Evolutionary conservation across 1,140 invertebrate species (phyloP), one percentile per base, ranked within the genome.

Genomic region (Dreissena polymorpha): DNA sequence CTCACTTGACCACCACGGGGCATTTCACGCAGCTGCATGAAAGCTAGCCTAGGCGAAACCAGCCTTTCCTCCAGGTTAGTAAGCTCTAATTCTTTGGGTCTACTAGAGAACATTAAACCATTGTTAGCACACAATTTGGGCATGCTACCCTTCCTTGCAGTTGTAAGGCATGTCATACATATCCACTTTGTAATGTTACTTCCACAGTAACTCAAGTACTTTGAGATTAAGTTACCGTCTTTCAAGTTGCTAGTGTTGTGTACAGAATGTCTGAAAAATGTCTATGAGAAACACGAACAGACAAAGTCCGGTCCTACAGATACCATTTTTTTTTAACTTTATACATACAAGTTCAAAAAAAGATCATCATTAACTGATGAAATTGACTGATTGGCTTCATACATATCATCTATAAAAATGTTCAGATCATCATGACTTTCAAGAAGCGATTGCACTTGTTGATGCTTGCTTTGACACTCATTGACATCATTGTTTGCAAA

Each of bases 1-100:
- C 53, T 74, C 18, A 75, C 14, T 23, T 86, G 81, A 12, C 74
- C 71, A 23, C 71, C 81, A 55, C 85, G 65, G 27, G 79, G 83
- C 63, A 69, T 21, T 55, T 85, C 77, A 23, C 72, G 21, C 12
- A 87, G 57, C 73, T 85, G 78, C 86, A 87, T 87, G 71, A 87
- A 87, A 18, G 86, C 83, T 23, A 87, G 73, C 23, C 71, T 73
- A 25, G 51, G 71, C 16, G 71, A 55, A 14, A 55, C 71, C 10
- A 55, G 53, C 85, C 78, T 60, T 81, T 85, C 83, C 68, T 86
- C 86, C 16, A 87, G 39, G 16, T 55, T 18, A 60, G 77, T 77
- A 25, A 87, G 64, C 2, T 82, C 67, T 57, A 87, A 63, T 69
- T 86, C 76, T 14, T 21, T 18, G 8, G 85, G 85, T 29, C 63